These are phyloP conservation scores for Sturnus vulgaris DNA, from an alignment of 2,113 vertebrate species.

Conservation along the genomic window DNA sequence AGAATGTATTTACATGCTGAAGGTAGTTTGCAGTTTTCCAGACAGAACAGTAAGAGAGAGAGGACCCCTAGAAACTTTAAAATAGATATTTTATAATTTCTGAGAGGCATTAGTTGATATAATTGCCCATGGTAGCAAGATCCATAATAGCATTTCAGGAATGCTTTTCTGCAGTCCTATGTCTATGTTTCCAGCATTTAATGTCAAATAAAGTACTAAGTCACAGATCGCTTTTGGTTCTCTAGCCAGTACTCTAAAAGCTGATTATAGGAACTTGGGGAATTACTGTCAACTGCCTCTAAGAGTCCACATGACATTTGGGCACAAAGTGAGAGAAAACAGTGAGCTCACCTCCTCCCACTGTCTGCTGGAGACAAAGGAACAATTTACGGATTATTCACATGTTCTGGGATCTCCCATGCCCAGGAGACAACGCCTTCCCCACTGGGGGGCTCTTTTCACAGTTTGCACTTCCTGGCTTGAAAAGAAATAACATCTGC, in stretches of 20 bases:
- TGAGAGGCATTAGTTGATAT: neutral
- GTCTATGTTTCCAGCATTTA: neutral
- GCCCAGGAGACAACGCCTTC: fast-evolving
- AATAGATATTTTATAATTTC: neutral
- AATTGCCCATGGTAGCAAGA: neutral
- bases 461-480: neutral
- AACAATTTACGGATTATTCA: neutral
- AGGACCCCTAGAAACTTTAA: neutral
- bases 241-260: neutral
- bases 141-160: neutral
- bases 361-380: neutral
- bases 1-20: neutral
- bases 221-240: neutral
- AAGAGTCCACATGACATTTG: neutral
- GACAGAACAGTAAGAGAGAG: neutral
- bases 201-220: neutral
- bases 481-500: neutral
- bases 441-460: fast-evolving
- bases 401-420: neutral
- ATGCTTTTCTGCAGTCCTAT: neutral
- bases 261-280: neutral
- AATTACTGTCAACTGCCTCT: too few species aligned
- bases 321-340: neutral
- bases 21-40: neutral
- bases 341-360: neutral